A percentile compares a stretch with the other conserved stretches of the same genome.
Evolutionary conservation across 2,113 vertebrate species (phyloP).

Genomic region (Phyllostomus discolor): DNA sequence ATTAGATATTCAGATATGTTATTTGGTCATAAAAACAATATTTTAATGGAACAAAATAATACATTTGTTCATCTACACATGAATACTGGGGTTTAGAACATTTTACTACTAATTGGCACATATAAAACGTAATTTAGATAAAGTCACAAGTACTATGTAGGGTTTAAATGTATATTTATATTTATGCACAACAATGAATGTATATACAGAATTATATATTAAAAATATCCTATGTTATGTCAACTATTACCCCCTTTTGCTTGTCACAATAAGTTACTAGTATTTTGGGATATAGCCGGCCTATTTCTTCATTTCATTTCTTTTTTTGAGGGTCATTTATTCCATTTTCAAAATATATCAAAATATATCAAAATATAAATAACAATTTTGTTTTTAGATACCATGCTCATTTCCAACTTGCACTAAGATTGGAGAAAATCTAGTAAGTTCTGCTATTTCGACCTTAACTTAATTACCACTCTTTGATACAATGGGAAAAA

Average conservation of each 20-base stretch:
- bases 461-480: conserved; percentile 27
- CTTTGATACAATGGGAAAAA: background rate
- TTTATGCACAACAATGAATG: background rate
- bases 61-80: background rate
- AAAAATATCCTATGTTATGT: background rate
- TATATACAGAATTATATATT: background rate
- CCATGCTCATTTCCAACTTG: background rate
- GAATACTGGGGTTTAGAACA: background rate
- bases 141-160: background rate
- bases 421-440: background rate
- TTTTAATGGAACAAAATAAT: background rate
- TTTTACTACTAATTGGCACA: background rate
- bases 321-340: background rate
- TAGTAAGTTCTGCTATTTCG: background rate
- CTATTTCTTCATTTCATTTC: background rate
- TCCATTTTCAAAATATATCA: too few relatives aligned
- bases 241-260: background rate
- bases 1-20: background rate
- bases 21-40: background rate
- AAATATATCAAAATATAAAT: background rate
- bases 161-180: background rate
- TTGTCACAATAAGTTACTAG: background rate
- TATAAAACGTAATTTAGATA: background rate
- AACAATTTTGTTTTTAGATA: conserved; percentile 19
- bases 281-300: background rate